phyloP scores from a whole-genome alignment of 2,888 invertebrate genomes.

The Syritta pipiens region DNA sequence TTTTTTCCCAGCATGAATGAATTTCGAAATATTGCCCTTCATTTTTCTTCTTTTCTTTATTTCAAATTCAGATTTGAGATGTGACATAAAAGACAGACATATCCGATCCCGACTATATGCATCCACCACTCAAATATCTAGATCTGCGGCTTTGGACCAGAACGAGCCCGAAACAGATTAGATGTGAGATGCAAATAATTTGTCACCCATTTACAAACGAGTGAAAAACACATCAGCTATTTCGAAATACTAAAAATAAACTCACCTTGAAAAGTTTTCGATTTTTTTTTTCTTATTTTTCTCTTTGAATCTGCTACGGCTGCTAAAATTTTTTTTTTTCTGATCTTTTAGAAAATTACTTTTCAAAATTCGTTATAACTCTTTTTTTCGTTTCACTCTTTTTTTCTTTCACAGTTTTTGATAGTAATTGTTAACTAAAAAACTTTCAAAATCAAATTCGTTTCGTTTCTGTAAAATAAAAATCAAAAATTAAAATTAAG shows the following conservation, averaged over 20 bases:
- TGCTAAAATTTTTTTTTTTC: conserved; percentile 56
- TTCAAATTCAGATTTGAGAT: neutral
- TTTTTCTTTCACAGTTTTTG: conserved; percentile 46
- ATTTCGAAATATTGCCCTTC: conserved; percentile 52
- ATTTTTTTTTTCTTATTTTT: conserved; percentile 70
- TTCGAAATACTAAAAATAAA: conserved; percentile 78
- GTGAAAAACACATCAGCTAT: conserved; percentile 74
- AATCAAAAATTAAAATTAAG: conserved; percentile 22
- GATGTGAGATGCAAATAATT: conserved; percentile 70
- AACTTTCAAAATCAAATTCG: conserved; percentile 55
- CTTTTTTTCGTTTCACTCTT: conserved; percentile 57
- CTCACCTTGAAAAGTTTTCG: conserved; percentile 80
- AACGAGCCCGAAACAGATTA: conserved; percentile 22
- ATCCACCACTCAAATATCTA: conserved; percentile 32
- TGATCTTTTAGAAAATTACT: conserved; percentile 52
- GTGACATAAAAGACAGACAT: neutral
- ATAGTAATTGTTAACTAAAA: conserved; percentile 20
- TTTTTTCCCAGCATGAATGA: conserved; percentile 40
- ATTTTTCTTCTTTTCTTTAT: neutral
- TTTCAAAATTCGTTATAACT: conserved; percentile 66
- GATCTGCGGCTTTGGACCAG: conserved; percentile 49
- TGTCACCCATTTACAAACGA: conserved; percentile 71
- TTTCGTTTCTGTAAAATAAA: conserved; percentile 63
- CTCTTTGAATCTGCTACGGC: conserved; percentile 58
- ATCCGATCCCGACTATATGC: too few species aligned